phyloP scores from a whole-genome alignment of 2,888 invertebrate species.

The Leucophora obtusa region DNA sequence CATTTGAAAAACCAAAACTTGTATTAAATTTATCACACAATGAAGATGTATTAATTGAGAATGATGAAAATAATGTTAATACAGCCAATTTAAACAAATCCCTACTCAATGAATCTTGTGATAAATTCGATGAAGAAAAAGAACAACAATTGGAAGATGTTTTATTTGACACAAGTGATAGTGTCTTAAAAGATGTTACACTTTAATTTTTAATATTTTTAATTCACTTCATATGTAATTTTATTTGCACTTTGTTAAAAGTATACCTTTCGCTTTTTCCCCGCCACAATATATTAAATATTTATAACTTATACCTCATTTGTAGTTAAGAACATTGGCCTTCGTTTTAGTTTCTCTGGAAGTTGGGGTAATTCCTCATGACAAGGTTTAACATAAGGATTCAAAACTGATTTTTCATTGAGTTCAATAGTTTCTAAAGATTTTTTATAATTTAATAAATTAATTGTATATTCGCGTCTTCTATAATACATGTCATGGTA shows the following conservation, averaged over 20 bases:
- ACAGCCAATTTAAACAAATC: not conserved
- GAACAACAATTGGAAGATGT: constrained; percentile 54
- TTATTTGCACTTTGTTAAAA: constrained; percentile 6
- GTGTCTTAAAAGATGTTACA: constrained; percentile 65
- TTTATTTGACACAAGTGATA: constrained; percentile 66
- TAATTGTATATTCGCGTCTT: constrained; percentile 64
- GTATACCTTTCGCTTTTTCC: constrained; percentile 1
- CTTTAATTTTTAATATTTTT: constrained; percentile 39
- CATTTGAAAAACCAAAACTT: constrained; percentile 7
- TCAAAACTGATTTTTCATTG: constrained; percentile 62
- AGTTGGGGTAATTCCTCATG: not conserved
- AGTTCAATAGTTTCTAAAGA: constrained; percentile 64
- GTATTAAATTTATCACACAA: not conserved
- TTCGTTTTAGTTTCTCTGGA: constrained; percentile 45
- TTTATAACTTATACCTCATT: constrained; percentile 20
- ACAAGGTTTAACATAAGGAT: constrained; percentile 58
- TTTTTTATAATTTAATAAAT: constrained; percentile 68
- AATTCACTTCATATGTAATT: constrained; percentile 2
- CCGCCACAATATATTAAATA: not conserved
- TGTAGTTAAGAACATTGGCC: constrained; percentile 56
- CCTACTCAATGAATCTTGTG: not conserved
- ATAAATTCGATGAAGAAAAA: not conserved
- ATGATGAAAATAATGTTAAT: constrained; percentile 53
- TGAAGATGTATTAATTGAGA: not conserved
- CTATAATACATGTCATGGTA: constrained; percentile 67